Conservation (phyloP, 2,888 invertebrate genomes). For the Crepidodera aurea region DNA sequence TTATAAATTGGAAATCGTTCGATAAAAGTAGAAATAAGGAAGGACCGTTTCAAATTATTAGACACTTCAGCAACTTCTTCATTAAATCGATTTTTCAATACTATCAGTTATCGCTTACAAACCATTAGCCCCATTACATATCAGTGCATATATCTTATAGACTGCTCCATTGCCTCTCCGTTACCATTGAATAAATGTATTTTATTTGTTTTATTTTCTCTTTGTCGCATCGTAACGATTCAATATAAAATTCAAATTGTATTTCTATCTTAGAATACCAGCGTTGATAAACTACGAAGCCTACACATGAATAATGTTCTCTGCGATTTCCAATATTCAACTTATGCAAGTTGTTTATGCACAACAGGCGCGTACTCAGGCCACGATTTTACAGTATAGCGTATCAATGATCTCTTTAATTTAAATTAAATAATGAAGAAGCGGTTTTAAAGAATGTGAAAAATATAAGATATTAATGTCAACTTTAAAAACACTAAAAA, state of each 20-base stretch:
- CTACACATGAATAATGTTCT: constrained; percentile 8
- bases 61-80: constrained; percentile 21
- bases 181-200: constrained; percentile 44
- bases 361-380: no score
- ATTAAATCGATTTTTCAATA: constrained; percentile 53
- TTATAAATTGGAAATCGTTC: no score
- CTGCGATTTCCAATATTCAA: constrained; percentile 1
- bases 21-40: background rate
- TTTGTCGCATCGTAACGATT: constrained; percentile 45
- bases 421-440: no score
- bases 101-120: constrained; percentile 54
- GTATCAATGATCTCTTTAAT: no score
- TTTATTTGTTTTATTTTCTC: constrained; percentile 46
- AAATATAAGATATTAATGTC: no score
- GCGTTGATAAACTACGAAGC: constrained; percentile 17
- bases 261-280: constrained; percentile 28
- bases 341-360: background rate
- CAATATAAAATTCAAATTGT: constrained; percentile 28
- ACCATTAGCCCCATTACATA: constrained; percentile 55
- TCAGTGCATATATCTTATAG: constrained; percentile 53
- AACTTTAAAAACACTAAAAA: no score
- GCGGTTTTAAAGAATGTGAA: no score
- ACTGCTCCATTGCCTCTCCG: constrained; percentile 49
- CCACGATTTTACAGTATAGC: no score
- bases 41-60: constrained; percentile 5